Evolutionary conservation across 2,113 vertebrate genomes (phyloP), one percentile per base, ranked within the genome.

Genomic region (Podarcis muralis): DNA sequence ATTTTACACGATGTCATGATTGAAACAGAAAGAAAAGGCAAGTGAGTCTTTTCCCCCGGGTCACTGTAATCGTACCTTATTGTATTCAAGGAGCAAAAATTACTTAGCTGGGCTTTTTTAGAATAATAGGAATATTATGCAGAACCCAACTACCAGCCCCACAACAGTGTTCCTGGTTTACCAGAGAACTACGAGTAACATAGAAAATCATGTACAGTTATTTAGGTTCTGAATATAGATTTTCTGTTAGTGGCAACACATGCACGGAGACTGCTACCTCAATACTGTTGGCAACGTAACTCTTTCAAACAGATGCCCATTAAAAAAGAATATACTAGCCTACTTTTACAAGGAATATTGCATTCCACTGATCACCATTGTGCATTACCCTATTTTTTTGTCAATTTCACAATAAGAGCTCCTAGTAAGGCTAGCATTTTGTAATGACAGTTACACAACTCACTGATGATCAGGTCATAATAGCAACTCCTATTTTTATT

Each of bases 291-390:
- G 4, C 87, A 93, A 92, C 81, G 8, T 20, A 71, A 74, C 18
- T 1, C 16, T 35, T 35, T 35, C 72, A 71, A 71, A 71, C 30
- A 35, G 13, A 35, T 74, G 6, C 48, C 5, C n/a, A 18, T 35
- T 16, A 20, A 74, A 74, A 74, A 74, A 74, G 4, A 20, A 74
- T 16, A 89, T 87, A 81, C 57, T 90, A 79, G 2, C 18, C 25
- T 53, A 20, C 85, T 76, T 87, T 90, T 89, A 87, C 87, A 88
- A 27, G 75, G 93, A 94, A 77, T 90, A 86, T 93, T 92, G 94
- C 87, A 87, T 92, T 25, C 77, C 22, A 35, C 27, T 40, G n/a
- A 16, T 23, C 23, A 22, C 9, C 16, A 37, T 23, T 48, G 30
- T 48, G 22, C 8, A 80, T 62, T 80, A 80, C 75, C 35, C 11